A percentile compares a stretch with the other conserved stretches of the same genome.
Evolutionary conservation across 2,888 invertebrate genomes (phyloP).

Genomic region (Diaphora mendica): DNA sequence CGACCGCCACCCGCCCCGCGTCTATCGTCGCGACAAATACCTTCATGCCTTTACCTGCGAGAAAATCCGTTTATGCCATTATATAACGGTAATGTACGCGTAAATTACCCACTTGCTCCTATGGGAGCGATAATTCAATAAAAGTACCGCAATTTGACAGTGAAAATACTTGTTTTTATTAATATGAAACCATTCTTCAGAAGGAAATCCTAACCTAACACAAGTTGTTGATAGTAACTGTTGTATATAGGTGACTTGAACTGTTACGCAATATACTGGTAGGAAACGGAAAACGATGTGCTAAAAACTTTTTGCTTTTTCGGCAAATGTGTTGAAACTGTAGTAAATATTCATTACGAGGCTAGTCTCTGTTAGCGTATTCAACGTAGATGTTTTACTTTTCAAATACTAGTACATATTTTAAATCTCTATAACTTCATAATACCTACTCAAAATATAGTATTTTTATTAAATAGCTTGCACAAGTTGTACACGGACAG

Average conservation of each 20-base stretch:
- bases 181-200: constrained; percentile 31
- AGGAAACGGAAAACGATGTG: constrained; percentile 48
- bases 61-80: constrained; percentile 57
- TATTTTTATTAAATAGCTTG: too few relatives aligned
- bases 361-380: neutral
- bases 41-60: constrained; percentile 56
- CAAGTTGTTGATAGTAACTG: constrained; percentile 26
- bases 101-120: constrained; percentile 55
- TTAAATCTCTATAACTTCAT: neutral
- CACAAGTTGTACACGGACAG: neutral
- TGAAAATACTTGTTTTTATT: constrained; percentile 34
- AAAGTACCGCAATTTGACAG: constrained; percentile 39
- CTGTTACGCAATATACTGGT: constrained; percentile 55
- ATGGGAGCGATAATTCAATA: constrained; percentile 48
- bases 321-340: constrained; percentile 50
- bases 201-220: constrained; percentile 22
- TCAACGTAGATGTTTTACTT: neutral
- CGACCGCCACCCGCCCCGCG: constrained; percentile 23
- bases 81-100: constrained; percentile 55
- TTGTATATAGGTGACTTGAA: constrained; percentile 44
- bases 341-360: constrained; percentile 37
- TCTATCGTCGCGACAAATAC: constrained; percentile 48
- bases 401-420: neutral
- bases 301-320: constrained; percentile 56
- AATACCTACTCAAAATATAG: neutral